Base-by-base conservation (phyloP, 2,888 invertebrate genomes). In the Eurytoma californica region DNA sequence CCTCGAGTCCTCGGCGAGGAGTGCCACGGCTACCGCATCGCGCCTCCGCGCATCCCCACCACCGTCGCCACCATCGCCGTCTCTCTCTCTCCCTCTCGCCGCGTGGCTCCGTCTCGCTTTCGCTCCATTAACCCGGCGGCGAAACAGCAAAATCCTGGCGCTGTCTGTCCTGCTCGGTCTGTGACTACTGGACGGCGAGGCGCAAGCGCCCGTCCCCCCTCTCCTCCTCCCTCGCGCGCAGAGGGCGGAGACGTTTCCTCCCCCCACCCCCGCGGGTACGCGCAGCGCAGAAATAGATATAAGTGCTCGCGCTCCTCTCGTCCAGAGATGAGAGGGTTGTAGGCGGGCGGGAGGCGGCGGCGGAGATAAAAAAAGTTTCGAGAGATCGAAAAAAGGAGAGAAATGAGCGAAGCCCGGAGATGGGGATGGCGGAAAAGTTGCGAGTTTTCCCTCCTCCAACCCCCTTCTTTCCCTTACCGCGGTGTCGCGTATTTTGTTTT, bases 1-100 rank as follows among this genome's bases (percentile, higher is more conserved):
- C 78, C 74, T 83, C 82, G 80, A 81, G 69, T 76, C 83, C 82
- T 84, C 84, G 73, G 79, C 82, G 86, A 86, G 86, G 86, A 86
- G 86, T 86, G 85, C 82, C 78, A 16, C 4, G 20, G 39, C 14
- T 60, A 65, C 30, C 51, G 39, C 55, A 70, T 14, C 61, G 67
- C 66, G 18, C 79, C 30, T 53, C 53, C 28, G 53, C 47, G 51
- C 51, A 53, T 60, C 60, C 58, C 51, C 68, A 16, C 39, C 63
- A 69, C 16, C 53, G 51, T 16, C 20, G 16, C 79, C 72, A 28
- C 5, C 24, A 4, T 39, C 39, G 39, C 7, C 30, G 18, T 30
- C 63, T n/a, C 0, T 70, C 53, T 28, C 57, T 49, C 24, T 60
- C 30, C 20, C 58, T 3, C 49, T 66, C 65, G 24, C 39, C 39